These are phyloP conservation scores for Epizoanthus rinbou DNA, from an alignment of 92 coral and sea anemone species.

Conservation along the genomic window DNA sequence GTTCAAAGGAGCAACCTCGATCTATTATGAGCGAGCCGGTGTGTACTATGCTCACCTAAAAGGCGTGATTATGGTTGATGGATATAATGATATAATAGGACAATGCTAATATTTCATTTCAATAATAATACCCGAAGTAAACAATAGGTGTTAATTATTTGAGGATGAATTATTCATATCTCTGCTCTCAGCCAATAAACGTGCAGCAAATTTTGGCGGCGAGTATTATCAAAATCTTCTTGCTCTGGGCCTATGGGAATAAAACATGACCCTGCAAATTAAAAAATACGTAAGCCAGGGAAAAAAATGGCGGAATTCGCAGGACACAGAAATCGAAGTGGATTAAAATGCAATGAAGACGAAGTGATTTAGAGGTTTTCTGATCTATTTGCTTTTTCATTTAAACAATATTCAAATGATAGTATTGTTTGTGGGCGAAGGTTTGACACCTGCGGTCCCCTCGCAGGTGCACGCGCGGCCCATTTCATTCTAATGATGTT, in stretches of 20 bases:
- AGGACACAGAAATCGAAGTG: conserved; percentile 42
- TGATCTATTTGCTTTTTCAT: conserved; percentile 86
- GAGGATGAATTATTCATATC: conserved; percentile 94
- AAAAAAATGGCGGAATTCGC: conserved; percentile 28
- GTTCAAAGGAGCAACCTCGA: conserved; percentile 96
- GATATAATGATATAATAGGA: conserved; percentile 99
- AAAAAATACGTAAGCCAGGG: conserved; percentile 28
- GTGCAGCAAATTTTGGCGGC: conserved; percentile 73
- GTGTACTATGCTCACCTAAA: conserved; percentile 74
- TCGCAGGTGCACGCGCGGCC: conserved; percentile 87
- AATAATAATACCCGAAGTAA: conserved; percentile 97
- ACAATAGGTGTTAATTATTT: conserved; percentile 99
- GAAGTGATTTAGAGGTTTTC: conserved; percentile 71
- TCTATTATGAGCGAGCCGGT: conserved; percentile 78
- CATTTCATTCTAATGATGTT: conserved; percentile 93
- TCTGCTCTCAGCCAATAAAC: conserved; percentile 82
- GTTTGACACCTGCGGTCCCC: conserved; percentile 88
- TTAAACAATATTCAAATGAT: conserved; percentile 89
- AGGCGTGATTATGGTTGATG: conserved; percentile 99
- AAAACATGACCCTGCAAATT: conserved; percentile 34
- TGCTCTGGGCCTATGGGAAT: conserved; percentile 67
- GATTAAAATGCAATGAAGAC: conserved; percentile 56
- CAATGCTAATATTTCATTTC: conserved; percentile 99
- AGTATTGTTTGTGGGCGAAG: conserved; percentile 74
- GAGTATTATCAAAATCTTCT: conserved; percentile 63